Conservation (phyloP, 2,888 invertebrate species). For the Pegoplata infirma region DNA sequence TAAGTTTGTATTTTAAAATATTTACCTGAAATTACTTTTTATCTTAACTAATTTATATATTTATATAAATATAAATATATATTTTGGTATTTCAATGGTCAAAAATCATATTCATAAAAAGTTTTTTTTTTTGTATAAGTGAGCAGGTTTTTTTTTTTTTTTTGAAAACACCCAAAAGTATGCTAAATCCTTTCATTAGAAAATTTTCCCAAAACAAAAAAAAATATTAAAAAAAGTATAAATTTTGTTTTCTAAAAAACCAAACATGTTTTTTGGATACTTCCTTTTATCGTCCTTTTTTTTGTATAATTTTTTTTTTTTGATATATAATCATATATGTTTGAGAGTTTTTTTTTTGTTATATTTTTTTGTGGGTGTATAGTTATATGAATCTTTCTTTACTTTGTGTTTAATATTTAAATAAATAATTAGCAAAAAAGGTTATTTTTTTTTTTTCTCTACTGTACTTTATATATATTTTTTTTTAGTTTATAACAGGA, state of each 20-base stretch:
- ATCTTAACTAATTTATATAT: neutral
- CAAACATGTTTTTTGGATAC: slow-evolving; percentile 14
- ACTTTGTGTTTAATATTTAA: slow-evolving; percentile 76
- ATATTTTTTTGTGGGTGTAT: slow-evolving; percentile 11
- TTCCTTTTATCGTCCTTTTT: slow-evolving; percentile 24
- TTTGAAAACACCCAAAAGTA: slow-evolving; percentile 51
- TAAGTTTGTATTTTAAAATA: too few species aligned
- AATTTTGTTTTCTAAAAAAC: slow-evolving; percentile 13
- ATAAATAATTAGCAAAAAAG: slow-evolving; percentile 76
- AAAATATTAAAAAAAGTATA: neutral
- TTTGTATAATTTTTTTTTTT: slow-evolving; percentile 13
- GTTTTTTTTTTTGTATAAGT: neutral
- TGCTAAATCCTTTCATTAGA: slow-evolving; percentile 47
- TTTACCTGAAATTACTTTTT: slow-evolving; percentile 1
- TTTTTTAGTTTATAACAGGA: neutral
- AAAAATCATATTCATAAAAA: slow-evolving; percentile 39
- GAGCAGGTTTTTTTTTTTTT: neutral
- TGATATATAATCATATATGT: slow-evolving; percentile 8
- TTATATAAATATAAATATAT: slow-evolving; percentile 9
- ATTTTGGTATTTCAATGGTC: slow-evolving; percentile 8
- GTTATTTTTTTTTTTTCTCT: slow-evolving; percentile 43
- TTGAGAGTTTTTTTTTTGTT: neutral
- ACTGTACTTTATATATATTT: slow-evolving; percentile 25
- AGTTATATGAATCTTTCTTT: slow-evolving; percentile 53
- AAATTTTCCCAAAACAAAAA: neutral